phyloP scores from a whole-genome alignment of 2,797 vertebrate species.

The Fratercula arctica region DNA sequence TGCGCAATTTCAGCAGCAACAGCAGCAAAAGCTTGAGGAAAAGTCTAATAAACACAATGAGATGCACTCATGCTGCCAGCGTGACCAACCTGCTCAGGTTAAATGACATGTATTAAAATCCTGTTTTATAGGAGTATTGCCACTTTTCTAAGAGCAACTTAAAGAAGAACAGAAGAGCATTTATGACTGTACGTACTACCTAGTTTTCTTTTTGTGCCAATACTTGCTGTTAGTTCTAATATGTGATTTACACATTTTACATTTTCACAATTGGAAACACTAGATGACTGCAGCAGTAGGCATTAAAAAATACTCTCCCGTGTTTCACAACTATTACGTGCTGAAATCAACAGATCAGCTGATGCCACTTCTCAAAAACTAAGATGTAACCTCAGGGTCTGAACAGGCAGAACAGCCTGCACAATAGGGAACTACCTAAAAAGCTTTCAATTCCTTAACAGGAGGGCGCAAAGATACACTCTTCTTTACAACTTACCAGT shows the following conservation, averaged over 20 bases:
- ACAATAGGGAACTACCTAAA: background rate
- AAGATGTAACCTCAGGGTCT: background rate
- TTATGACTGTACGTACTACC: background rate
- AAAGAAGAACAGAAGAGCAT: background rate
- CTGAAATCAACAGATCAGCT: background rate
- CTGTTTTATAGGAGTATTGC: fast-evolving
- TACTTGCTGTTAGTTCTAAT: background rate
- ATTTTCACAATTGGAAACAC: background rate
- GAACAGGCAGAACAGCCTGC: background rate
- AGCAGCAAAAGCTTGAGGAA: background rate
- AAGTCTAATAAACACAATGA: background rate
- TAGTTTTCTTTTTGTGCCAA: background rate
- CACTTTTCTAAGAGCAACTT: background rate
- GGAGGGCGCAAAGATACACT: background rate
- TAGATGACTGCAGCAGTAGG: background rate
- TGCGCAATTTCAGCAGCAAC: background rate
- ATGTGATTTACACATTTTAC: background rate
- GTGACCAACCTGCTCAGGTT: background rate
- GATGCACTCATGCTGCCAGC: background rate
- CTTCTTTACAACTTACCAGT: background rate
- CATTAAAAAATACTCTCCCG: background rate
- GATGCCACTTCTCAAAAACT: background rate
- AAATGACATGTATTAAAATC: background rate
- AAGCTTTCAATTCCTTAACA: background rate
- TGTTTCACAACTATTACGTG: fast-evolving